Evolutionary conservation across 2,797 vertebrate genomes (phyloP).

Genomic region (Melanotaenia boesemani): DNA sequence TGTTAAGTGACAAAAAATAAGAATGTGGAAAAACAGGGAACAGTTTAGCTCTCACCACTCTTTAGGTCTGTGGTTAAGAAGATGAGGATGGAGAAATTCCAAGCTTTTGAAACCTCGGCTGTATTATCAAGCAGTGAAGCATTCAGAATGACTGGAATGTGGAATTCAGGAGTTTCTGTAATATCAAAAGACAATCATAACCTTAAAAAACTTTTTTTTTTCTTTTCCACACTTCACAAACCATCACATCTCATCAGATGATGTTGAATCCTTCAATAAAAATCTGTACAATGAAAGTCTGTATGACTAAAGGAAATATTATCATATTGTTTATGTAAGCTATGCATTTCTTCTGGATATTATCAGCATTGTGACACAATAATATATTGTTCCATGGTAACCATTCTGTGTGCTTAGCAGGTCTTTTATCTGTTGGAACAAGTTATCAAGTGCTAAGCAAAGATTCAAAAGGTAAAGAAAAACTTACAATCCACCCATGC

Average conservation of each 20-base stretch:
- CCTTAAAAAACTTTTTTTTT: conserved; percentile 12
- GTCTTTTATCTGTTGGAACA: conserved; percentile 38
- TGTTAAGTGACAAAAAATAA: conserved; percentile 58
- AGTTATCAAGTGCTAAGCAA: conserved; percentile 42
- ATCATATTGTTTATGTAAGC: conserved; percentile 53
- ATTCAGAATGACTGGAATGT: conserved; percentile 42
- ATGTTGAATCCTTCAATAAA: conserved; percentile 4
- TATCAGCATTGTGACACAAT: conserved; percentile 25
- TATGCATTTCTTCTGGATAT: conserved; percentile 42
- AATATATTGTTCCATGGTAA: conserved; percentile 43
- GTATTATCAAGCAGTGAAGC: conserved; percentile 70
- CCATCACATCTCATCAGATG: conserved; percentile 23
- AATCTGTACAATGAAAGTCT: conserved; percentile 18
- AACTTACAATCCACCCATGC: neutral
- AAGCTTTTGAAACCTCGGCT: conserved; percentile 52
- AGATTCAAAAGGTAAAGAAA: neutral
- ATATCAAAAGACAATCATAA: conserved; percentile 30
- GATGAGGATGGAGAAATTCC: conserved; percentile 34
- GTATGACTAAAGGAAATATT: conserved; percentile 17
- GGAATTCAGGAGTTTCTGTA: conserved; percentile 28
- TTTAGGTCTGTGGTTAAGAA: conserved; percentile 27
- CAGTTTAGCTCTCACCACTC: conserved; percentile 12
- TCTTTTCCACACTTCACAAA: conserved; percentile 30
- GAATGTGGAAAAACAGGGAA: neutral
- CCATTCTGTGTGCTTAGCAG: conserved; percentile 47